Conservation (phyloP, 2,888 invertebrate species). For the Xestia sexstrigata region DNA sequence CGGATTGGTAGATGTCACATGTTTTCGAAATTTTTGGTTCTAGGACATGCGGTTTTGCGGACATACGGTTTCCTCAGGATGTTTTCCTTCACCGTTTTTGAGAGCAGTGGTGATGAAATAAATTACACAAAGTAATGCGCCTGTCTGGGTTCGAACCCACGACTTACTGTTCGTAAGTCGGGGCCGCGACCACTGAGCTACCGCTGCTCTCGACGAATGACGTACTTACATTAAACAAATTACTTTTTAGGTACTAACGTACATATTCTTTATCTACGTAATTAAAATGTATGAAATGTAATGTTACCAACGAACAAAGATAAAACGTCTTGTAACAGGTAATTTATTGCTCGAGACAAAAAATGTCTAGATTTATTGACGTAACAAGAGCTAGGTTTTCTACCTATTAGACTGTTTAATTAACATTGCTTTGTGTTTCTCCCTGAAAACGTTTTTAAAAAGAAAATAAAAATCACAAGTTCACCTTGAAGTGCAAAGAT, state of each 20-base stretch:
- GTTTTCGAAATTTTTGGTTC: too few relatives aligned
- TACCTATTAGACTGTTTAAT: background rate
- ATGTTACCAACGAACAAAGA: background rate
- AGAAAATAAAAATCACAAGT: background rate
- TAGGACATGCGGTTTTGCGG: too few relatives aligned
- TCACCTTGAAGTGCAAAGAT: too few relatives aligned
- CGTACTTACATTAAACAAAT: background rate
- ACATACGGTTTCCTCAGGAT: too few relatives aligned
- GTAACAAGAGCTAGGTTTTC: background rate
- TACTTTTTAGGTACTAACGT: background rate
- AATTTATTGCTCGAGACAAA: background rate
- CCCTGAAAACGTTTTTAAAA: background rate
- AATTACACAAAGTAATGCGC: too few relatives aligned
- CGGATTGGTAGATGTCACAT: too few relatives aligned
- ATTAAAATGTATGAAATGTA: background rate
- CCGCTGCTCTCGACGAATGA: too few relatives aligned
- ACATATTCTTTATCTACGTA: background rate
- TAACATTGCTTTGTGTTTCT: slow-evolving; percentile 15
- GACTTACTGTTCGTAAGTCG: too few relatives aligned
- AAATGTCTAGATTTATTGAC: background rate
- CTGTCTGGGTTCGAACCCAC: too few relatives aligned
- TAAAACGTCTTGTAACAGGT: slow-evolving; percentile 1
- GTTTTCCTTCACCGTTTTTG: too few relatives aligned
- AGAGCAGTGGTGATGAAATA: too few relatives aligned
- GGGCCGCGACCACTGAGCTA: too few relatives aligned